Percentiles rank a stretch among this genome's conserved stretches.
phyloP scores from a whole-genome alignment of 2,888 invertebrate genomes.

The Tridacna gigas region DNA sequence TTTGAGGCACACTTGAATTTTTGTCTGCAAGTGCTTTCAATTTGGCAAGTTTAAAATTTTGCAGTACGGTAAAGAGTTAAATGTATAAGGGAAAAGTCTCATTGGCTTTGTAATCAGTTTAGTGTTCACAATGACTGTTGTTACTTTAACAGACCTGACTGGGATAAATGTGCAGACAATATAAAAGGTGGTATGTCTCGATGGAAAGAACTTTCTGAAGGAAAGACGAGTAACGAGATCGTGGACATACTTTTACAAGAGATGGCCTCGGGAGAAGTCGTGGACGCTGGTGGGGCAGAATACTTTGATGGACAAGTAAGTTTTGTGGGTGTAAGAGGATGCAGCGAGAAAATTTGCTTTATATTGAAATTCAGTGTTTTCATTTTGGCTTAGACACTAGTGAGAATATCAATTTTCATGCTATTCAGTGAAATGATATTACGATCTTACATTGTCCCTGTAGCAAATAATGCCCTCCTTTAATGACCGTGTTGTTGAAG shows the following conservation, averaged over 20 bases:
- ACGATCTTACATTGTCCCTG: no score
- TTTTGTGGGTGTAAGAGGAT: background rate
- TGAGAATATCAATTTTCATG: no score
- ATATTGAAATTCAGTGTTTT: no score
- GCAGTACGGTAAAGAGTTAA: background rate
- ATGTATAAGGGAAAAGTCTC: background rate
- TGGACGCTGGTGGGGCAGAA: constrained; percentile 79
- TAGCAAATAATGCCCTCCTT: no score
- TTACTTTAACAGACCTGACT: constrained; percentile 78
- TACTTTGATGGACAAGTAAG: constrained; percentile 83
- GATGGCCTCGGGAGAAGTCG: constrained; percentile 79
- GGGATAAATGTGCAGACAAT: constrained; percentile 83
- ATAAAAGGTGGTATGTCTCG: constrained; percentile 80
- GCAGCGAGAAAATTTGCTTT: no score
- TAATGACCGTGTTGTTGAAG: no score
- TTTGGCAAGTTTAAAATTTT: background rate
- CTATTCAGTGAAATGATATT: no score
- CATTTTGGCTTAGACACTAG: no score
- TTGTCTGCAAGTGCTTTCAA: background rate
- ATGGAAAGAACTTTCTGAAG: constrained; percentile 83
- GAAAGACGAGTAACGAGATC: constrained; percentile 82
- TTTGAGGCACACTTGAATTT: background rate
- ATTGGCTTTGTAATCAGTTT: background rate
- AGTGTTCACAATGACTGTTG: no score
- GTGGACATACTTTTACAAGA: constrained; percentile 82